A percentile compares a stretch with the other conserved stretches of the same genome.
These are phyloP conservation scores for Pelvicachromis taeniatus DNA, from an alignment of 2,113 vertebrate genomes.

Conservation along the genomic window DNA sequence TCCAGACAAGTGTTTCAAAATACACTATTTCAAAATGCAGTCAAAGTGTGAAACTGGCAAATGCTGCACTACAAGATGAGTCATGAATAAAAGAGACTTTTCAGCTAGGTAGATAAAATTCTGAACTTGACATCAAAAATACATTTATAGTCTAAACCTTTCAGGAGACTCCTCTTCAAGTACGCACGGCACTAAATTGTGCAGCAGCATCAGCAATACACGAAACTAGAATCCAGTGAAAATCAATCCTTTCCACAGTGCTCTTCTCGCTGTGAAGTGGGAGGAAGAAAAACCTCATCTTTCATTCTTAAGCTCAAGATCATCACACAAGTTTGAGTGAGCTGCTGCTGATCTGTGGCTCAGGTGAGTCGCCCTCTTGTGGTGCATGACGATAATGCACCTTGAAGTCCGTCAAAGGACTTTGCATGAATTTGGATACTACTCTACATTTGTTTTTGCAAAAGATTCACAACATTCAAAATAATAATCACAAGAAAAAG, in stretches of 20 bases:
- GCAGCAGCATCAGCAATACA: background rate
- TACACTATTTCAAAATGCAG: background rate
- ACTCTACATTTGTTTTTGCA: background rate
- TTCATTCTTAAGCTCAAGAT: background rate
- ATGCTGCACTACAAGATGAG: background rate
- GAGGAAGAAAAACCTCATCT: background rate
- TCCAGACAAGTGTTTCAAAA: background rate
- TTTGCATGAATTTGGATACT: background rate
- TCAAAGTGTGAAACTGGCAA: background rate
- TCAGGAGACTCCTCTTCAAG: background rate
- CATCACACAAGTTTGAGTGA: background rate
- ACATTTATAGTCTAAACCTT: background rate
- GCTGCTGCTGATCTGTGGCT: background rate
- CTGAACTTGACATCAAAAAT: background rate
- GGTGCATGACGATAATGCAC: background rate
- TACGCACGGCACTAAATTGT: background rate
- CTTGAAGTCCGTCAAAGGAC: accelerated
- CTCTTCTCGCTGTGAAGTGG: background rate
- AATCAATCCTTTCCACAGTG: background rate
- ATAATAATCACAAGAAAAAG: background rate
- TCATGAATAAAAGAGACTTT: background rate
- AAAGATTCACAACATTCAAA: background rate
- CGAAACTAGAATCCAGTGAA: background rate
- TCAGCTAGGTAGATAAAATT: background rate
- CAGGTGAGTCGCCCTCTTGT: slow-evolving; percentile 59